These are phyloP conservation scores for Calameuta filiformis DNA, from an alignment of 2,888 invertebrate species.

Conservation along the genomic window DNA sequence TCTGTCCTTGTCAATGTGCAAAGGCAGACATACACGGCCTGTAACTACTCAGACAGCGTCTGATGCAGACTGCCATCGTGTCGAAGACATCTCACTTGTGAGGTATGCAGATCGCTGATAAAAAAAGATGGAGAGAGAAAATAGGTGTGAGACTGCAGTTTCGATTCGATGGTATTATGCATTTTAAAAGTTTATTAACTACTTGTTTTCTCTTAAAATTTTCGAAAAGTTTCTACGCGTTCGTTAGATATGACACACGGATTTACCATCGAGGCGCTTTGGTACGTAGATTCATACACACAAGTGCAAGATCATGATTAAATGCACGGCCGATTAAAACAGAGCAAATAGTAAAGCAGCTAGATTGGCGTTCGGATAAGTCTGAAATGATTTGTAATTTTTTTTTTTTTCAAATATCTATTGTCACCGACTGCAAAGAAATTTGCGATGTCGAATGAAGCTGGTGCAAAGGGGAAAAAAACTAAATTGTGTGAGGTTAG, in stretches of 20 bases:
- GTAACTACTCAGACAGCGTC: background rate
- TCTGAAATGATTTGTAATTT: background rate
- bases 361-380: background rate
- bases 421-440: background rate
- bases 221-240: background rate
- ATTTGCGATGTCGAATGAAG: background rate
- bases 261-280: background rate
- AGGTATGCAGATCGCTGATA: background rate
- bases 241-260: slow-evolving; percentile 4
- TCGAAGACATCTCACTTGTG: background rate
- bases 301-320: background rate
- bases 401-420: background rate
- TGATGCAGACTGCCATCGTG: background rate
- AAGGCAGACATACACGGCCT: background rate
- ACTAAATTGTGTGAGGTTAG: slow-evolving; percentile 11
- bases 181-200: background rate
- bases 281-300: background rate
- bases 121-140: slow-evolving; percentile 6
- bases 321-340: background rate
- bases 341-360: background rate
- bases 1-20: background rate
- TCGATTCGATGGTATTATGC: slow-evolving; percentile 16
- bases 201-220: background rate
- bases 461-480: slow-evolving; percentile 4
- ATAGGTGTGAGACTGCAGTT: slow-evolving; percentile 21